Evolutionary conservation across 1,140 invertebrate genomes (phyloP).

Genomic region (Arctopsyche grandis): DNA sequence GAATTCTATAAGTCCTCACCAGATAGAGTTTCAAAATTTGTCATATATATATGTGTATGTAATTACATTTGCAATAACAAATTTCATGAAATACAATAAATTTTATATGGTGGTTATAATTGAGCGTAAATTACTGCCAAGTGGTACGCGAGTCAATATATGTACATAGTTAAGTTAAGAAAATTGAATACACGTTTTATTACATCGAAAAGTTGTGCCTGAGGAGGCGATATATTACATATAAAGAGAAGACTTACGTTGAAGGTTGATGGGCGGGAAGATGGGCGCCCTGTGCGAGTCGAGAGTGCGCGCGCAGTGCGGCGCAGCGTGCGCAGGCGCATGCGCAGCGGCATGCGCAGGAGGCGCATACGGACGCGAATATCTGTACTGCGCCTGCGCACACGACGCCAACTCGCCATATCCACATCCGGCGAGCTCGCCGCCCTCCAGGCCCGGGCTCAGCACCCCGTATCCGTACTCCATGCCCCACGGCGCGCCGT

Average conservation of each 20-base stretch:
- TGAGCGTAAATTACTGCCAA: too few species aligned
- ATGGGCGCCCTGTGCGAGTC: conserved; percentile 62
- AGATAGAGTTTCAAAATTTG: too few species aligned
- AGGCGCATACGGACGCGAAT: conserved; percentile 71
- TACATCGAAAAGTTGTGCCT: too few species aligned
- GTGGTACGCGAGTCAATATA: too few species aligned
- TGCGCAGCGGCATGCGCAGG: conserved; percentile 66
- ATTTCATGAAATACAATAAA: too few species aligned
- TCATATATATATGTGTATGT: too few species aligned
- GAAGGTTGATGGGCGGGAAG: conserved; percentile 66
- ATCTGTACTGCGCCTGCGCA: conserved; percentile 85
- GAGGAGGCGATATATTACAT: too few species aligned
- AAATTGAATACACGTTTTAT: too few species aligned
- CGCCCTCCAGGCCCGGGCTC: conserved; percentile 58
- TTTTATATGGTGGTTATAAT: too few species aligned
- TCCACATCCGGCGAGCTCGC: conserved; percentile 68
- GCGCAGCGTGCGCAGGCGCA: conserved; percentile 63
- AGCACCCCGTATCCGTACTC: conserved; percentile 64
- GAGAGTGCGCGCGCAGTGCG: conserved; percentile 63
- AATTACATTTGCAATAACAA: too few species aligned
- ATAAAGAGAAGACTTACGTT: conserved; percentile 61
- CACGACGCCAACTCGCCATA: conserved; percentile 87
- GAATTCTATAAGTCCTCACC: too few species aligned
- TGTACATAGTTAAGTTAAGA: too few species aligned
- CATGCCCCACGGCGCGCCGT: conserved; percentile 56